These are phyloP conservation scores for Rhynchotus rufescens DNA, from an alignment of 2,797 vertebrate species.

Conservation along the genomic window DNA sequence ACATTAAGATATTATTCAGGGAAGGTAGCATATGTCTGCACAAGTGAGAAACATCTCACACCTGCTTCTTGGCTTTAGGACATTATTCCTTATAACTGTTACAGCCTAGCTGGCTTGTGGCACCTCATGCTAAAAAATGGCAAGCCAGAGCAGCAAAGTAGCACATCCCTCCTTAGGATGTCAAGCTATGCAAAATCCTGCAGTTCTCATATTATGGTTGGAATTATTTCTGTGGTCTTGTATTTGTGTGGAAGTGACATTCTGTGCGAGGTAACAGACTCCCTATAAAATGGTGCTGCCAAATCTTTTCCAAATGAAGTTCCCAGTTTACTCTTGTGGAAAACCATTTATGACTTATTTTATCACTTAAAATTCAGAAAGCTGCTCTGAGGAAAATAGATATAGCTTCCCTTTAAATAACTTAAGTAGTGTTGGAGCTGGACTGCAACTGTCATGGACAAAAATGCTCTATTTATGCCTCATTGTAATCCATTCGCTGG, in stretches of 20 bases:
- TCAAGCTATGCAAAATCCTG: neutral
- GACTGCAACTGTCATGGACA: constrained; percentile 47
- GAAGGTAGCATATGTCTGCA: constrained; percentile 20
- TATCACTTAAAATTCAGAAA: constrained; percentile 1
- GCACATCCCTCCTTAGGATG: neutral
- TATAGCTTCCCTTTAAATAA: constrained; percentile 32
- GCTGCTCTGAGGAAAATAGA: neutral
- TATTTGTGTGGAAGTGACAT: neutral
- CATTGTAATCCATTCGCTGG: constrained; percentile 62
- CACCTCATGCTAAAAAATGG: neutral
- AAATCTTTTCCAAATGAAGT: neutral
- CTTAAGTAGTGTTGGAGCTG: neutral
- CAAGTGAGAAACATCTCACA: constrained; percentile 37
- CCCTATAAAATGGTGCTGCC: neutral
- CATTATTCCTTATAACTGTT: neutral
- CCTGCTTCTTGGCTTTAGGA: constrained; percentile 45
- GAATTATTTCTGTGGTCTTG: neutral
- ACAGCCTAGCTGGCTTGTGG: neutral
- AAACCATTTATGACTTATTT: neutral
- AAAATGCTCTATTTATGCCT: constrained; percentile 66
- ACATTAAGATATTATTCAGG: constrained; percentile 2
- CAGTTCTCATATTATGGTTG: neutral
- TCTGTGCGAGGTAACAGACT: neutral
- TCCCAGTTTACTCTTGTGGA: neutral
- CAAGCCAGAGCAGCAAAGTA: neutral